Evolutionary conservation across 2,113 vertebrate species (phyloP), one percentile per base, ranked within the genome.

Genomic region (Scytalopus superciliaris): DNA sequence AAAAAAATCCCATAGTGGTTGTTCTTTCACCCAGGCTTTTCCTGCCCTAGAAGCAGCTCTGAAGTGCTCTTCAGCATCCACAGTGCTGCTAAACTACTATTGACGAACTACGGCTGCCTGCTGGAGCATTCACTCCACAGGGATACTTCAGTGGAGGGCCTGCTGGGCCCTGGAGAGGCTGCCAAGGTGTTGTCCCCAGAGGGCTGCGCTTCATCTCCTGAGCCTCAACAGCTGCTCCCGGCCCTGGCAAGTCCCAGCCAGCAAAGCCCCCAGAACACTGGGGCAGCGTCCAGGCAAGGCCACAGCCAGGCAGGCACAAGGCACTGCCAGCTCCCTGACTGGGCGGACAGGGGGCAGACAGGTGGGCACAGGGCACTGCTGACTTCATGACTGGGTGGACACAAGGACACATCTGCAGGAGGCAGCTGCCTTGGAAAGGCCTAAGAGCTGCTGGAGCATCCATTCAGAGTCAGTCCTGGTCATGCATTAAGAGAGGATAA

Each of bases 1-100:
- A 23, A 97, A 97, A 95, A 97, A 96, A 94, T 47, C 52, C 75
- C 90, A 19, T 62, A 89, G 92, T 70, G 88, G 79, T 53, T 85
- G 52, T 70, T 66, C 47, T 45, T 92, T 86, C 95, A 96, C 31
- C 49, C 55, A 64, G 72, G 78, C 87, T 92, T 86, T 94, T 83
- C 73, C 95, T 70, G 73, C 50, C 84, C 49, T 23, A 12, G 8
- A 78, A 81, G 80, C 86, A 56, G 37, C 52, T 89, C 84, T 74
- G 69, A 87, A 84, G 66, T 63, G 77, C 84, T 87, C 55, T 95
- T 94, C 93, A 94, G 30, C 68, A 63, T 62, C 45, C 57, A 28
- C 45, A n/a, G 45, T 3, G 52, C 63, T 66, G 72, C 79, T 73
- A 11, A 69, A 45, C 50, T 39, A 28, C 25, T 73, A 5, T 14